Percentiles rank a stretch among this genome's conserved stretches.
These are phyloP conservation scores for Polylopha cassiicola DNA, from an alignment of 2,888 invertebrate genomes.

Conservation along the genomic window DNA sequence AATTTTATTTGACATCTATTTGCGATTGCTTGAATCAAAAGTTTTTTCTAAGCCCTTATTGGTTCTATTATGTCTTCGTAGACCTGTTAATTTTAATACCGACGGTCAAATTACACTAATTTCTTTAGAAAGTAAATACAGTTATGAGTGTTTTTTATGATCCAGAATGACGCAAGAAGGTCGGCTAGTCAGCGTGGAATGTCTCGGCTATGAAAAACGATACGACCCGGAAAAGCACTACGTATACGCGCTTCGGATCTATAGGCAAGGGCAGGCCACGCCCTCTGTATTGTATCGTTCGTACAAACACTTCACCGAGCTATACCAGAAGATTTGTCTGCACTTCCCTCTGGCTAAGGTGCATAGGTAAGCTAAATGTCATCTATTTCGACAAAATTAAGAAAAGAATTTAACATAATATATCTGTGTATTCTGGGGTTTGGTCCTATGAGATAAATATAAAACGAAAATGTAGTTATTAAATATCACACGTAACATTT, in stretches of 20 bases:
- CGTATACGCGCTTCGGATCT: constrained; percentile 91
- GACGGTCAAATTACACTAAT: background rate
- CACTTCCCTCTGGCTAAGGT: constrained; percentile 88
- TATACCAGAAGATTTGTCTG: constrained; percentile 94
- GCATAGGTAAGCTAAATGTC: background rate
- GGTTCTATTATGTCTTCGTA: too few relatives aligned
- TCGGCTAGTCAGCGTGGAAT: constrained; percentile 88
- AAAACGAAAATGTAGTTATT: too few relatives aligned
- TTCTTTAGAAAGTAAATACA: background rate
- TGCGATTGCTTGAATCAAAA: too few relatives aligned
- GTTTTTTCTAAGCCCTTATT: too few relatives aligned
- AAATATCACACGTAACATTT: too few relatives aligned
- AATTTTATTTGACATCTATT: too few relatives aligned
- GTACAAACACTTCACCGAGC: constrained; percentile 97
- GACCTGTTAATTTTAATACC: too few relatives aligned
- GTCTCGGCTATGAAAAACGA: constrained; percentile 94
- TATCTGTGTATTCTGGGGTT: too few relatives aligned
- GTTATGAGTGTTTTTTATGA: constrained; percentile 14
- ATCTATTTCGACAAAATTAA: constrained; percentile 2
- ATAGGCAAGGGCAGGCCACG: constrained; percentile 89
- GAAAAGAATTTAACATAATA: too few relatives aligned
- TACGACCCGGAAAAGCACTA: constrained; percentile 99
- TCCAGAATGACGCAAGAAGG: constrained; percentile 92
- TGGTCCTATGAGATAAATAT: too few relatives aligned
- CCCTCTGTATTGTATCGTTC: constrained; percentile 93